Conservation (phyloP, 2,113 vertebrate genomes). For the Craseonycteris thonglongyai region DNA sequence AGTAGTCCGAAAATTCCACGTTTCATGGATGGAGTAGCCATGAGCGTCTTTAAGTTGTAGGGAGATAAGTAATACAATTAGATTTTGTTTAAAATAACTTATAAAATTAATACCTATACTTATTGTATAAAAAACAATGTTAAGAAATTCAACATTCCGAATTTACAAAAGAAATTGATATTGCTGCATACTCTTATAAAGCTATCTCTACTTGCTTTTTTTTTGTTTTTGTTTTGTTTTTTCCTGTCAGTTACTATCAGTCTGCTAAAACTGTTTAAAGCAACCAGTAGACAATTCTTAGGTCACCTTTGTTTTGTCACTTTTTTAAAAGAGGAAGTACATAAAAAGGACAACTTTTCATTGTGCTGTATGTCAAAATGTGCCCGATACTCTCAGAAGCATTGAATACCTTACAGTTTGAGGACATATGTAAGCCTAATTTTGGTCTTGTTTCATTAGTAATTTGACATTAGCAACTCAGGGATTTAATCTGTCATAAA, state of each 20-base stretch:
- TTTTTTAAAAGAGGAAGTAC: slow-evolving; percentile 57
- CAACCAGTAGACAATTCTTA: slow-evolving; percentile 25
- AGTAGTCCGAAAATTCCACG: background rate
- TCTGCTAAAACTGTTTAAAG: slow-evolving; percentile 60
- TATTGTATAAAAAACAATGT: background rate
- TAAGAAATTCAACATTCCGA: background rate
- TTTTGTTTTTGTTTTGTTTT: too few species aligned
- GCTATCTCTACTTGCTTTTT: too few species aligned
- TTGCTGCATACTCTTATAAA: slow-evolving; percentile 7
- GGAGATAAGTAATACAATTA: background rate
- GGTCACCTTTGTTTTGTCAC: slow-evolving; percentile 24
- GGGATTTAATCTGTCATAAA: background rate
- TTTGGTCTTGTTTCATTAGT: background rate
- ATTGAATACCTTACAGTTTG: background rate
- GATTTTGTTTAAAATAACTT: background rate
- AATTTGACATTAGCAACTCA: background rate
- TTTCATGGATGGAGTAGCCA: background rate
- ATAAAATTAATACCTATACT: slow-evolving; percentile 43
- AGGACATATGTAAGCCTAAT: background rate
- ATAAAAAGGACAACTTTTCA: slow-evolving; percentile 62
- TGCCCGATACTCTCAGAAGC: background rate
- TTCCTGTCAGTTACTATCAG: slow-evolving; percentile 62
- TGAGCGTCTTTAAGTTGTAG: background rate
- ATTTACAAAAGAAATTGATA: background rate
- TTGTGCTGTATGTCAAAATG: too few species aligned